Evolutionary conservation across 2,888 invertebrate genomes (phyloP).

Genomic region (Polymixis flavicincta): DNA sequence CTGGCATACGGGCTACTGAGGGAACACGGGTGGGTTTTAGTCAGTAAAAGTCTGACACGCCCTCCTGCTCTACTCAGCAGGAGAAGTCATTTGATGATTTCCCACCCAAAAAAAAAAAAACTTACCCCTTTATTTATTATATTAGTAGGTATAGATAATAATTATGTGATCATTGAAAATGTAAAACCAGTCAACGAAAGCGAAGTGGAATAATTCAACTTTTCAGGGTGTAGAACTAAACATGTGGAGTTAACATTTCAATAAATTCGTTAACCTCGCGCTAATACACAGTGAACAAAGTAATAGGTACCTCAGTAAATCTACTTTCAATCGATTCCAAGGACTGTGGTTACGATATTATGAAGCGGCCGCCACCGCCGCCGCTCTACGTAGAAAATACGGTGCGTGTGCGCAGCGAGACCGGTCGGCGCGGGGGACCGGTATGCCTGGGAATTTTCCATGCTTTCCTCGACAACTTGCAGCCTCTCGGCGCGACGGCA

Average conservation of each 20-base stretch:
- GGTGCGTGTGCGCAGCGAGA: conserved; percentile 69
- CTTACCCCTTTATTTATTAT: no score
- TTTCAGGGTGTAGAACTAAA: neutral
- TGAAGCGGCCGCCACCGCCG: conserved; percentile 14
- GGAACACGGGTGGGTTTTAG: no score
- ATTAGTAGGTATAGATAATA: neutral
- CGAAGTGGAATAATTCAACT: neutral
- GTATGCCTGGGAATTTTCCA: conserved; percentile 81
- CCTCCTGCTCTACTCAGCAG: no score
- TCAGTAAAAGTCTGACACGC: no score
- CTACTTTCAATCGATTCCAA: conserved; percentile 65
- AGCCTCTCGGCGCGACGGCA: conserved; percentile 14
- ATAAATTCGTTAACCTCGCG: conserved; percentile 18
- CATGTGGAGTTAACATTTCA: conserved; percentile 2
- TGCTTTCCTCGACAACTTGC: conserved; percentile 77
- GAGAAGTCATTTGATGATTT: no score
- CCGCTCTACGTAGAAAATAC: conserved; percentile 67
- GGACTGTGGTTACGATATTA: conserved; percentile 61
- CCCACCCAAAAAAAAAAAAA: no score
- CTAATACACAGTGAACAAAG: conserved; percentile 17
- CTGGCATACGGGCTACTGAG: no score
- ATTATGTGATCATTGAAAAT: neutral
- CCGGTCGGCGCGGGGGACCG: conserved; percentile 82
- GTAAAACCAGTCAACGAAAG: neutral
- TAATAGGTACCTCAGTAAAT: conserved; percentile 54